Evolutionary conservation across 2,888 invertebrate genomes (phyloP).

Genomic region (Pardosa pseudoannulata): DNA sequence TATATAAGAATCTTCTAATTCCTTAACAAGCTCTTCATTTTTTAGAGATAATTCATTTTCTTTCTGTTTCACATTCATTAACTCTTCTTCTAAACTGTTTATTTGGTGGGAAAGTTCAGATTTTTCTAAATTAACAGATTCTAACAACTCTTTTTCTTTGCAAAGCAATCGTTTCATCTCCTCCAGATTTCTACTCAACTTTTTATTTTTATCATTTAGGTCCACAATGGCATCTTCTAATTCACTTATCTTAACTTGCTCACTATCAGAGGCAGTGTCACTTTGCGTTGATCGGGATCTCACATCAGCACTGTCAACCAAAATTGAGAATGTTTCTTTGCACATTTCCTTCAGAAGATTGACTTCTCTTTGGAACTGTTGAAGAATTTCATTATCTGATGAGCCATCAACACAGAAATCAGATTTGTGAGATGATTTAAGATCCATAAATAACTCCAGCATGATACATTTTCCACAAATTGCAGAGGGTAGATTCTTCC

Average conservation of each 20-base stretch:
- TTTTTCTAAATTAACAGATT: conserved; percentile 29
- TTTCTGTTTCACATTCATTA: neutral
- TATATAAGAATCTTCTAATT: neutral
- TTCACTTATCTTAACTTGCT: neutral
- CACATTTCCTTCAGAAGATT: neutral
- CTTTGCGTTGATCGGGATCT: neutral
- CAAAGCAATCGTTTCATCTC: neutral
- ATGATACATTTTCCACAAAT: neutral
- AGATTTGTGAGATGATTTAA: neutral
- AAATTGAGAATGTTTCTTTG: neutral
- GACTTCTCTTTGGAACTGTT: neutral
- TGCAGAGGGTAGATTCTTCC: neutral
- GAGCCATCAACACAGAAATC: neutral
- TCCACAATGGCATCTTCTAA: neutral
- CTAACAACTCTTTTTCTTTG: neutral
- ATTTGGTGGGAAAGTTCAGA: neutral
- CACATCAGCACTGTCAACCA: neutral
- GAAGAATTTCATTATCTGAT: neutral
- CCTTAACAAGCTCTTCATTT: neutral
- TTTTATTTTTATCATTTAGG: neutral
- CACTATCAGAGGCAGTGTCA: neutral
- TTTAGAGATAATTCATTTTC: neutral
- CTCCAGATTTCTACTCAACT: neutral
- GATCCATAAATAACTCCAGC: neutral
- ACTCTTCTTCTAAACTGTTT: conserved; percentile 1